Evolutionary conservation across 92 coral and sea anemone species (phyloP).

Genomic region (Phenganax stokvisi): DNA sequence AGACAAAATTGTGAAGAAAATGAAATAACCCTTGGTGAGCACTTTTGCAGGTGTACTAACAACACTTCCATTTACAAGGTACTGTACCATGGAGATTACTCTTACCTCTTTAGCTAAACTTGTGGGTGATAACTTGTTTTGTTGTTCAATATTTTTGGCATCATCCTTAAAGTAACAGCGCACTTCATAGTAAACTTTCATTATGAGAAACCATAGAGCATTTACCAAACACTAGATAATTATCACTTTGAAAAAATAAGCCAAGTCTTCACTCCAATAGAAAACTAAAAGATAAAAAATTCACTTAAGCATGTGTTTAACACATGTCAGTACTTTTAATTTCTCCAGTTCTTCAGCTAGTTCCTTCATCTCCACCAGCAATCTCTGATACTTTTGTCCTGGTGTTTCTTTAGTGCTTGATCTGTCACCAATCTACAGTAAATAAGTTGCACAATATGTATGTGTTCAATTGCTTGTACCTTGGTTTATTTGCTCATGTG

Average conservation of each 20-base stretch:
- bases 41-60: not conserved
- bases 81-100: too few relatives aligned
- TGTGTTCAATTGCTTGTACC: too few relatives aligned
- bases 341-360: constrained; percentile 89
- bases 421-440: constrained; percentile 61
- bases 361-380: constrained; percentile 93
- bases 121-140: constrained; percentile 75
- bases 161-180: constrained; percentile 47
- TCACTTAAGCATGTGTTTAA: too few relatives aligned
- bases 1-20: not conserved
- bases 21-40: too few relatives aligned
- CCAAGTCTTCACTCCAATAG: too few relatives aligned
- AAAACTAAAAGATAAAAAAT: too few relatives aligned
- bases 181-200: too few relatives aligned
- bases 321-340: constrained; percentile 60
- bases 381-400: constrained; percentile 77
- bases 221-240: too few relatives aligned
- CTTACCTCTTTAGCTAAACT: constrained; percentile 73
- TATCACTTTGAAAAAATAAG: too few relatives aligned
- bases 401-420: constrained; percentile 77
- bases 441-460: not conserved
- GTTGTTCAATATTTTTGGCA: constrained; percentile 65
- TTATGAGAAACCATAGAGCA: too few relatives aligned
- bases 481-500: too few relatives aligned
- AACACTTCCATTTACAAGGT: not conserved